Evolutionary conservation across 2,888 invertebrate species (phyloP).

Genomic region (Dicycla oo): DNA sequence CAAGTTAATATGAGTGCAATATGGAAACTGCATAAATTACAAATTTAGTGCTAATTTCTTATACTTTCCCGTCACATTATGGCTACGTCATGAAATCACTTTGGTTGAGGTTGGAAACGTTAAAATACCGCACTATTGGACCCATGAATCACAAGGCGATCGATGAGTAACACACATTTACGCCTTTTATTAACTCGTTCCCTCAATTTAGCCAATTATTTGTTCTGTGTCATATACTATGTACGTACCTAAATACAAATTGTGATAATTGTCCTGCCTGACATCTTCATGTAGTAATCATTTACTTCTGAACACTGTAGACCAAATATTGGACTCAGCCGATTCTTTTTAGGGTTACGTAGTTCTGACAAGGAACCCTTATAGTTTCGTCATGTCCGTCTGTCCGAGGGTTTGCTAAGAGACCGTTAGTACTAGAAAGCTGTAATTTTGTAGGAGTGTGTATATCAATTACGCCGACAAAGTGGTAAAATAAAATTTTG

Average conservation of each 20-base stretch:
- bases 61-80: slow-evolving; percentile 42
- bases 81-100: slow-evolving; percentile 39
- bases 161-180: slow-evolving; percentile 65
- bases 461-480: too few species aligned
- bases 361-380: too few species aligned
- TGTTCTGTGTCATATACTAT: slow-evolving; percentile 43
- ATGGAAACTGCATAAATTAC: slow-evolving; percentile 35
- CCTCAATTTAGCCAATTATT: slow-evolving; percentile 54
- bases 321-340: neutral
- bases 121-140: slow-evolving; percentile 56
- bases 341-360: neutral
- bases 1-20: neutral
- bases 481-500: too few species aligned
- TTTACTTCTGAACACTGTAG: neutral
- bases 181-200: slow-evolving; percentile 58
- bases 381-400: too few species aligned
- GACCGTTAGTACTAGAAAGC: too few species aligned
- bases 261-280: slow-evolving; percentile 34
- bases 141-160: slow-evolving; percentile 66
- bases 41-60: slow-evolving; percentile 46
- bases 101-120: slow-evolving; percentile 43
- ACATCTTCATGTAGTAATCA: slow-evolving; percentile 8
- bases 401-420: too few species aligned
- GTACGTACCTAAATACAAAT: slow-evolving; percentile 26
- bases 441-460: too few species aligned